A percentile compares a stretch with the other conserved stretches of the same genome.
These are phyloP conservation scores for Nipponacmea schrenckii DNA, from an alignment of 2,888 invertebrate species.

Conservation along the genomic window DNA sequence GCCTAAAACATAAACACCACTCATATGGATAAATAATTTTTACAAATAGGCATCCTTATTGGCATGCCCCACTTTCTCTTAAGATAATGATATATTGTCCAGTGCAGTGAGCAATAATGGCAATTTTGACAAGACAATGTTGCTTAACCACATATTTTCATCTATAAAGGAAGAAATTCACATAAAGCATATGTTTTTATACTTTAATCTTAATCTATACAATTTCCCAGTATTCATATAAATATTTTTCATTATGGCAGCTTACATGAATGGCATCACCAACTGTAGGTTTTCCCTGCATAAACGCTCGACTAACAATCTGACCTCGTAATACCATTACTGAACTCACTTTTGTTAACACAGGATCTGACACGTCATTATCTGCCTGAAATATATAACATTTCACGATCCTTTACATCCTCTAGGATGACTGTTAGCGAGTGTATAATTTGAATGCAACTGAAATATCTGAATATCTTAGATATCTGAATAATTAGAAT, in stretches of 20 bases:
- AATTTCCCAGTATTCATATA: too few species aligned
- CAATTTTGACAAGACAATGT: background rate
- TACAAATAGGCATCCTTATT: background rate
- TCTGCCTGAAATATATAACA: background rate
- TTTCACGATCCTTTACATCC: background rate
- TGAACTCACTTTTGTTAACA: conserved; percentile 72
- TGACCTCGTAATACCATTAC: conserved; percentile 78
- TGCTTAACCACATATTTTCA: too few species aligned
- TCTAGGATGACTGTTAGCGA: too few species aligned
- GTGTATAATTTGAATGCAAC: too few species aligned
- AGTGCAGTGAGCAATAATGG: background rate
- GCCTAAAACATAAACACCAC: conserved; percentile 67
- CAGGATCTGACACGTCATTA: conserved; percentile 16
- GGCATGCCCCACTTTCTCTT: too few species aligned
- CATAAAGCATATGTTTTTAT: too few species aligned
- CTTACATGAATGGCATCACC: conserved; percentile 74
- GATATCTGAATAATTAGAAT: too few species aligned
- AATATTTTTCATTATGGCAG: too few species aligned
- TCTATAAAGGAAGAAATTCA: too few species aligned
- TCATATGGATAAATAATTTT: background rate
- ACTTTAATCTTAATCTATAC: too few species aligned
- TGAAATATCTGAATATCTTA: too few species aligned
- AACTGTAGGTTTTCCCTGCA: conserved; percentile 81
- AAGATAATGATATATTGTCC: background rate
- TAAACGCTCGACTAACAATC: conserved; percentile 80